Conservation (phyloP, 2,797 vertebrate genomes). For the Eulemur coronatus region DNA sequence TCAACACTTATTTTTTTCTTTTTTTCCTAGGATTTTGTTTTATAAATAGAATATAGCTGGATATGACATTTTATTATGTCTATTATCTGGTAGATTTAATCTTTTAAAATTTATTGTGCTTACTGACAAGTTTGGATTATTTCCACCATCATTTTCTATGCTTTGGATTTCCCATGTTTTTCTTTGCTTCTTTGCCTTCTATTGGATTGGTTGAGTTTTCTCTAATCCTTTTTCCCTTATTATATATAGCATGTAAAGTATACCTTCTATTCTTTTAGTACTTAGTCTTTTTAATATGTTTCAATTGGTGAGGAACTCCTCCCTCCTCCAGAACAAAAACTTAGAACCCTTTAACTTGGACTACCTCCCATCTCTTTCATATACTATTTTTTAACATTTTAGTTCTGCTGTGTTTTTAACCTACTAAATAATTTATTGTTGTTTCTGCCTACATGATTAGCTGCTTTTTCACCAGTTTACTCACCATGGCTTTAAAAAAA, state of each 20-base stretch:
- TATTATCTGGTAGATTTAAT: background rate
- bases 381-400: background rate
- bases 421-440: background rate
- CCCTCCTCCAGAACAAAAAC: background rate
- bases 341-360: background rate
- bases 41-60: background rate
- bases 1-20: background rate
- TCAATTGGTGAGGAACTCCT: background rate
- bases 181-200: background rate
- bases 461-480: background rate
- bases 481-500: background rate
- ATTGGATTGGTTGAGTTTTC: background rate
- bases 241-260: background rate
- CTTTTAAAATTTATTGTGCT: background rate
- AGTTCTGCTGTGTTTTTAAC: background rate
- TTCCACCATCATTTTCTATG: background rate
- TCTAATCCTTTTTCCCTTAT: background rate
- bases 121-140: background rate
- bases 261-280: background rate
- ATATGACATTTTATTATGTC: background rate
- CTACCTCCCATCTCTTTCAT: background rate
- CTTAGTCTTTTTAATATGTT: background rate
- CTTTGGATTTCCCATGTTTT: background rate
- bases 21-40: background rate
- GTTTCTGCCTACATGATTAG: background rate